A percentile compares a stretch with the other conserved stretches of the same genome.
Evolutionary conservation across 2,113 vertebrate genomes (phyloP).

Genomic region (Suncus etruscus): DNA sequence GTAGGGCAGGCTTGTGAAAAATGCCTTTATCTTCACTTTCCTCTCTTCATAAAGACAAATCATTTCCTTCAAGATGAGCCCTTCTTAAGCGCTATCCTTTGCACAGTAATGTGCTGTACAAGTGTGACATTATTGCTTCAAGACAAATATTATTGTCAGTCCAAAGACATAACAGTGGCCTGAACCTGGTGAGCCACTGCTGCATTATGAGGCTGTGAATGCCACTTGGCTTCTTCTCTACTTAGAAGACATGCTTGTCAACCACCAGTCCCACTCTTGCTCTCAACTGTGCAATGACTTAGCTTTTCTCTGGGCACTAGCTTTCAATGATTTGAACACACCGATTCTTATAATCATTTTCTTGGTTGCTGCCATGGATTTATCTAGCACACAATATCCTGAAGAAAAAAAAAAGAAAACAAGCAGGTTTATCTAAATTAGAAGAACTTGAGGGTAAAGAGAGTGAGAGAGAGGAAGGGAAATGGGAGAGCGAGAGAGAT

Average conservation of each 20-base stretch:
- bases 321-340: neutral
- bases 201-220: neutral
- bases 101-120: neutral
- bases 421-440: neutral
- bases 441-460: neutral
- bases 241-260: neutral
- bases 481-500: neutral
- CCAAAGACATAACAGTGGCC: neutral
- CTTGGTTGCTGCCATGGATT: neutral
- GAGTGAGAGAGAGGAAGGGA: neutral
- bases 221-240: neutral
- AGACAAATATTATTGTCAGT: conserved; percentile 4
- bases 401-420: neutral
- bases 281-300: neutral
- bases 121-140: conserved; percentile 1
- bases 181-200: neutral
- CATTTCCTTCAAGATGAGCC: neutral
- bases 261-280: neutral
- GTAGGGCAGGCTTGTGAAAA: neutral
- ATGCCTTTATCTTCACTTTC: neutral
- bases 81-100: neutral
- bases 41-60: neutral
- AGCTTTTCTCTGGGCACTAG: neutral
- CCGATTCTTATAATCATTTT: neutral
- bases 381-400: neutral